Percentiles rank a stretch among this genome's conserved stretches.
Conservation (phyloP, 2,113 vertebrate genomes). For the Carlito syrichta region DNA sequence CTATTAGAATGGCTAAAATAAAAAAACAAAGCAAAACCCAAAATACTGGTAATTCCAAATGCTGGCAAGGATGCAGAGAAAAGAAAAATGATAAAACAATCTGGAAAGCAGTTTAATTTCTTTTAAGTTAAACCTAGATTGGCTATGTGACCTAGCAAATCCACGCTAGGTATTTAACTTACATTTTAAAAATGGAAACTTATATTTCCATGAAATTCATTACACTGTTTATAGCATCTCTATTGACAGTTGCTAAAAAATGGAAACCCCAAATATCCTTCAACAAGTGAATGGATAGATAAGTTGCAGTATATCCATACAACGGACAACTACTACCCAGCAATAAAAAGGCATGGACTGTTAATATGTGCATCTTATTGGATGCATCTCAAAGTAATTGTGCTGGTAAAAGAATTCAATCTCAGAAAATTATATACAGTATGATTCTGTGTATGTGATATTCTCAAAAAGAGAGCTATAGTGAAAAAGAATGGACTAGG, state of each 20-base stretch:
- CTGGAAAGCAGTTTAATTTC: background rate
- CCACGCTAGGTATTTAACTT: background rate
- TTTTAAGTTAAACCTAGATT: background rate
- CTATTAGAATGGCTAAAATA: background rate
- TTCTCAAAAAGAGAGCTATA: background rate
- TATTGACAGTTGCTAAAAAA: background rate
- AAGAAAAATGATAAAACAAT: background rate
- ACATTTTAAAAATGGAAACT: background rate
- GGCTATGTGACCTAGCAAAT: background rate
- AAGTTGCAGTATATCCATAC: background rate
- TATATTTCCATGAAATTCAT: background rate
- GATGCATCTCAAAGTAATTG: background rate
- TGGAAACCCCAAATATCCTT: background rate
- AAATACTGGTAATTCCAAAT: background rate
- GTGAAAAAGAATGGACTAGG: background rate
- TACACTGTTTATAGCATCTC: background rate
- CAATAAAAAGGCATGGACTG: background rate
- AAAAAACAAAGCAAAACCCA: too few relatives aligned
- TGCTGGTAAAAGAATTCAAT: background rate
- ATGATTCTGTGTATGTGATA: background rate
- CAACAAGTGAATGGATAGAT: background rate
- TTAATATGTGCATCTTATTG: background rate
- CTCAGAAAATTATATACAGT: background rate
- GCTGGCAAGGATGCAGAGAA: background rate
- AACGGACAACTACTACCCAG: background rate